phyloP scores from a whole-genome alignment of 1,140 invertebrate genomes.

The Sipha flava region DNA sequence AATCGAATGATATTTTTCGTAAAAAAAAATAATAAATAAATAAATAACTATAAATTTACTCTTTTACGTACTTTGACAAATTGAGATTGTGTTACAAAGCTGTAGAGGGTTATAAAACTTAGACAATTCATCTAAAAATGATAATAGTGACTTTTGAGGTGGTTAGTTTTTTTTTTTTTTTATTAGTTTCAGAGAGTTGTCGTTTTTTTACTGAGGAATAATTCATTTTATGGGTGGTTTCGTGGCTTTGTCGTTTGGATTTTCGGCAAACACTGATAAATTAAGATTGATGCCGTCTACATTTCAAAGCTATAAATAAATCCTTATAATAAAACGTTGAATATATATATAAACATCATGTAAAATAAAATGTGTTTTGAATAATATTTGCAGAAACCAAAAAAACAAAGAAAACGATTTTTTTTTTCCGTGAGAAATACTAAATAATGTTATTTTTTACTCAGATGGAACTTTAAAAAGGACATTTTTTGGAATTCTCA shows the following conservation, averaged over 20 bases:
- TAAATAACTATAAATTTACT: no score
- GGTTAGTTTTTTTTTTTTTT: background rate
- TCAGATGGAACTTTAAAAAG: no score
- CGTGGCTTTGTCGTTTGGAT: background rate
- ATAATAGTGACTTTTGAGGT: background rate
- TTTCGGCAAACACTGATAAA: constrained; percentile 1
- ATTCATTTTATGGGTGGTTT: background rate
- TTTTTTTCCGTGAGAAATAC: no score
- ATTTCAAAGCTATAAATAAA: constrained; percentile 15
- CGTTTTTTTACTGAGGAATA: background rate
- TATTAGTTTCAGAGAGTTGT: background rate
- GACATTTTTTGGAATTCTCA: no score
- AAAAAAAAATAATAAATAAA: background rate
- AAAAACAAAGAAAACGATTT: no score
- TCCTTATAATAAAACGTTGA: background rate
- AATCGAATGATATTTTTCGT: background rate
- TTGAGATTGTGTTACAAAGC: background rate
- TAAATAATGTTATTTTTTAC: no score
- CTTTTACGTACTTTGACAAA: background rate
- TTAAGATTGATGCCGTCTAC: constrained; percentile 7
- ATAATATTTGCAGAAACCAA: background rate
- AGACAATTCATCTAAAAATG: background rate
- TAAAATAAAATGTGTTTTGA: background rate
- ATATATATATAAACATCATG: background rate
- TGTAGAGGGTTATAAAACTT: background rate